These are phyloP conservation scores for Dendrophyllia cribrosa DNA, from an alignment of 64 coral and sea anemone species.

Conservation along the genomic window DNA sequence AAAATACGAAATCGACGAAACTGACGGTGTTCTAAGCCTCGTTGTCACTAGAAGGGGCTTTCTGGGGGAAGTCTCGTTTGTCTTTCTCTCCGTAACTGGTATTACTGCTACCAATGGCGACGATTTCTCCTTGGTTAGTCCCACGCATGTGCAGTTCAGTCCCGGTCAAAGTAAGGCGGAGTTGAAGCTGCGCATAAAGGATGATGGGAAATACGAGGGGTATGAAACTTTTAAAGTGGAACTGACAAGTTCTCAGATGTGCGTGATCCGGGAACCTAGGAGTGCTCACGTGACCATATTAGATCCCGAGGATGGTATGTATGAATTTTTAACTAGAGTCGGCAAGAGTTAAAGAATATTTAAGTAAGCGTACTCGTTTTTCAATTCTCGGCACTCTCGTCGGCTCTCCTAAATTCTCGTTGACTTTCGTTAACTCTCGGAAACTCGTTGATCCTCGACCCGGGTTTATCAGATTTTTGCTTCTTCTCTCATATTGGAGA, in stretches of 20 bases:
- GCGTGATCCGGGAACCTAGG: slow-evolving; percentile 67
- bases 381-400: too few species aligned
- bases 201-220: slow-evolving; percentile 82
- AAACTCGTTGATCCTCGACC: too few species aligned
- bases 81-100: slow-evolving; percentile 55
- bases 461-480: background rate
- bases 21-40: slow-evolving; percentile 46
- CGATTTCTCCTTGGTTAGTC: slow-evolving; percentile 72
- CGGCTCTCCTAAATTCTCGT: too few species aligned
- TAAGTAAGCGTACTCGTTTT: too few species aligned
- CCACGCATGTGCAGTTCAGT: slow-evolving; percentile 93
- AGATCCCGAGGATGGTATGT: slow-evolving; percentile 94
- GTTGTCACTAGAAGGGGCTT: slow-evolving; percentile 75
- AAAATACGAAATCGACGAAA: slow-evolving; percentile 71
- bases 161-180: slow-evolving; percentile 62
- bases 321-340: background rate
- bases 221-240: slow-evolving; percentile 69
- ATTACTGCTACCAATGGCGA: slow-evolving; percentile 57
- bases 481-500: background rate
- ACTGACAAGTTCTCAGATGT: slow-evolving; percentile 64
- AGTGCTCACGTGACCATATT: slow-evolving; percentile 66
- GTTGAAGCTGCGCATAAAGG: slow-evolving; percentile 74
- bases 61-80: slow-evolving; percentile 85
- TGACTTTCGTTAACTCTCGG: too few species aligned
- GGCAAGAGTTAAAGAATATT: background rate